Conservation (phyloP, 2,797 vertebrate genomes). For the Trematomus bernacchii region DNA sequence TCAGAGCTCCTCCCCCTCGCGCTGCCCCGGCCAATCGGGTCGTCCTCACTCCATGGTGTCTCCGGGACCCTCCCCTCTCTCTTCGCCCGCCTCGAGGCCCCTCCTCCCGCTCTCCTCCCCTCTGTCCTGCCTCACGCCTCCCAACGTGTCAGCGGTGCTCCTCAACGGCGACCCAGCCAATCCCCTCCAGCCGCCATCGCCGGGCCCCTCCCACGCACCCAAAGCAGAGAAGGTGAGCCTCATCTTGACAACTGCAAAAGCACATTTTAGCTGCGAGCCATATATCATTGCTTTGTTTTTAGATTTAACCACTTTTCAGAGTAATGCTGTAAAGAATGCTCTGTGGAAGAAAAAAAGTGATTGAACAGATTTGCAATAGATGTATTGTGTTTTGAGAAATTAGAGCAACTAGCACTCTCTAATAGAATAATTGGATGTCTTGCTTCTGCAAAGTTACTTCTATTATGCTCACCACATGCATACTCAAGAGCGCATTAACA, state of each 20-base stretch:
- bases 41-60: slow-evolving; percentile 89
- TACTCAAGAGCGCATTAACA: slow-evolving; percentile 7
- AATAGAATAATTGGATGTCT: slow-evolving; percentile 26
- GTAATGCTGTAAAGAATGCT: background rate
- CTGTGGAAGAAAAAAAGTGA: background rate
- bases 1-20: slow-evolving; percentile 92
- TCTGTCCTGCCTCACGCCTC: slow-evolving; percentile 92
- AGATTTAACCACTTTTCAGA: background rate
- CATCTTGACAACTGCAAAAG: background rate
- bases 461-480: slow-evolving; percentile 22
- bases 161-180: slow-evolving; percentile 83
- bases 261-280: background rate
- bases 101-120: slow-evolving; percentile 91
- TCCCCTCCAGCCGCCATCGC: slow-evolving; percentile 77
- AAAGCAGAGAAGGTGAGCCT: slow-evolving; percentile 93
- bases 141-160: slow-evolving; percentile 90
- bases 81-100: slow-evolving; percentile 80
- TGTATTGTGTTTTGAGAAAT: slow-evolving; percentile 2
- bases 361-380: background rate
- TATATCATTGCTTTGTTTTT: background rate
- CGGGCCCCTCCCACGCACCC: slow-evolving; percentile 75
- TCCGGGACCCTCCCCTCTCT: slow-evolving; percentile 86
- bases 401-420: background rate
- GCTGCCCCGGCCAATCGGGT: slow-evolving; percentile 86
- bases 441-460: slow-evolving; percentile 6